Evolutionary conservation across 1,140 invertebrate species (phyloP).

Genomic region (Pogonus chalceus): DNA sequence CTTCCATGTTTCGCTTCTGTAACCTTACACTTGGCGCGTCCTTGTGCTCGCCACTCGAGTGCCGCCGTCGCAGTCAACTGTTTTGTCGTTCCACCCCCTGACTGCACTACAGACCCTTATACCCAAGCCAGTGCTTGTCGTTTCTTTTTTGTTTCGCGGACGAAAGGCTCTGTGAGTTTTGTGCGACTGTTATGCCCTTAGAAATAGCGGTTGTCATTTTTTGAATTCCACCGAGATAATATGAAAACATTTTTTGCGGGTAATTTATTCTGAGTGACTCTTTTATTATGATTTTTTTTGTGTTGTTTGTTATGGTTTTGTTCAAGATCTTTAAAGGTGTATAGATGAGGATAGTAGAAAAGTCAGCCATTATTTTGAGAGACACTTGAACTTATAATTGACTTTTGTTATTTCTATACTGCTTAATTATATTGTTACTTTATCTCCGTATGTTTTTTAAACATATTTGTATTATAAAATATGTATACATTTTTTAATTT

Average conservation of each 20-base stretch:
- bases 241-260: slow-evolving; percentile 6
- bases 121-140: too few species aligned
- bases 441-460: too few species aligned
- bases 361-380: too few species aligned
- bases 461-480: too few species aligned
- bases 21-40: not conserved
- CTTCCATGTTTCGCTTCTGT: not conserved
- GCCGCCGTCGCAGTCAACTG: not conserved
- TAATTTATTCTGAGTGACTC: slow-evolving; percentile 4
- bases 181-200: not conserved
- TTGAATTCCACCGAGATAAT: not conserved
- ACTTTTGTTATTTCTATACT: too few species aligned
- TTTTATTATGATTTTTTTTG: not conserved
- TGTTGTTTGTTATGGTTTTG: not conserved
- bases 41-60: not conserved
- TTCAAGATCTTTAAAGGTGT: not conserved
- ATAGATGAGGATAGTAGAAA: too few species aligned
- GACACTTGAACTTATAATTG: too few species aligned
- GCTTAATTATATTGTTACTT: too few species aligned
- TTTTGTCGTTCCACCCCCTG: not conserved
- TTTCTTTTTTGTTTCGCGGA: not conserved
- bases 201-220: not conserved
- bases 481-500: too few species aligned
- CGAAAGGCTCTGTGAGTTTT: too few species aligned
- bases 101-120: too few species aligned